Evolutionary conservation across 2,113 vertebrate genomes (phyloP).

Genomic region (Nansenia antarctica): DNA sequence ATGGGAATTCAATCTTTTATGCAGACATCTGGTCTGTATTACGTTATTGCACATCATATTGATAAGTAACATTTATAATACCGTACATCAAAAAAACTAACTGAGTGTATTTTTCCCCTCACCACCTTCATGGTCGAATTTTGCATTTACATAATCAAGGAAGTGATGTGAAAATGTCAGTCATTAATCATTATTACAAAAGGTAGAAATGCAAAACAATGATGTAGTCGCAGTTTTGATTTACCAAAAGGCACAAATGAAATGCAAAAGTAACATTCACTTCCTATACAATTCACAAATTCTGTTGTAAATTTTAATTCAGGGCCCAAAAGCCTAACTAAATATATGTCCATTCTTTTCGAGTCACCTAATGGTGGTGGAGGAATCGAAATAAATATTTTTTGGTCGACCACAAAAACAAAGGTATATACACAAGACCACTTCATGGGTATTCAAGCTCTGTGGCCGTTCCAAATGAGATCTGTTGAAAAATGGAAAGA

Average conservation of each 20-base stretch:
- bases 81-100: no score
- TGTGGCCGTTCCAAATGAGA: conserved; percentile 11
- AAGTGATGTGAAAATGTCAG: neutral
- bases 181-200: neutral
- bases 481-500: neutral
- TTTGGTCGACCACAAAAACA: neutral
- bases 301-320: no score
- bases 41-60: conserved; percentile 14
- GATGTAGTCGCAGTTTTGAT: neutral
- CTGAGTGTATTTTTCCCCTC: neutral
- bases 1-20: conserved; percentile 7
- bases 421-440: neutral
- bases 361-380: neutral
- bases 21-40: conserved; percentile 12
- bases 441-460: neutral
- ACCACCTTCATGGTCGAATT: neutral
- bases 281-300: neutral
- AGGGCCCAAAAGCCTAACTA: neutral
- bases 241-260: neutral
- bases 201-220: neutral
- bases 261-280: neutral
- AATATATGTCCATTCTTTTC: neutral
- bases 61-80: conserved; percentile 12
- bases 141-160: neutral
- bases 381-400: neutral